Percentiles rank a stretch among this genome's conserved stretches.
Evolutionary conservation across 2,113 vertebrate genomes (phyloP).

Genomic region (Cairina moschata): DNA sequence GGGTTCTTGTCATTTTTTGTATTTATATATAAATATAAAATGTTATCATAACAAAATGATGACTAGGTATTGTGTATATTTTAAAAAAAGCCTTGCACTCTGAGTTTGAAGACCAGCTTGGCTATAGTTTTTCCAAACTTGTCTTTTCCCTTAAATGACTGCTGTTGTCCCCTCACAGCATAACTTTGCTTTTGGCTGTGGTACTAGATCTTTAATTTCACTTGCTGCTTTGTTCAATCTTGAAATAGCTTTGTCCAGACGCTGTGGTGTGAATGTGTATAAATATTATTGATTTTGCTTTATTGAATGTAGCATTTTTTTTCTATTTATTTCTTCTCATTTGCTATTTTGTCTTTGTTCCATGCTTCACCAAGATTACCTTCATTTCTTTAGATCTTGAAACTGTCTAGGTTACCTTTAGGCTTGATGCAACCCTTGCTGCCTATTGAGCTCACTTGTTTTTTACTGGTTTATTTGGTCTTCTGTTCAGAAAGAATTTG

Average conservation of each 20-base stretch:
- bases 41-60: too few species aligned
- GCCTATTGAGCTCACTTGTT: not conserved
- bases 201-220: not conserved
- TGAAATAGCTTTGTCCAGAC: not conserved
- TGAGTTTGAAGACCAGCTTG: too few species aligned
- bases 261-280: not conserved
- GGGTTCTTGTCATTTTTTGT: not conserved
- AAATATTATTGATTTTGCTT: not conserved
- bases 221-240: not conserved
- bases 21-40: not conserved
- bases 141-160: not conserved
- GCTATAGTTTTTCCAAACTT: not conserved
- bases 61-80: not conserved
- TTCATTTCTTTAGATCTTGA: not conserved
- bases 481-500: not conserved
- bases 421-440: not conserved
- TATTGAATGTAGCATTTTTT: not conserved
- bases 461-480: not conserved
- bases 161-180: not conserved
- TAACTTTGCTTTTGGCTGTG: not conserved
- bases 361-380: not conserved
- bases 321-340: not conserved
- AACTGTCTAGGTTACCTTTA: not conserved
- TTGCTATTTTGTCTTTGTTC: not conserved
- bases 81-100: not conserved